A percentile compares a stretch with the other conserved stretches of the same genome.
Conservation (phyloP, 1,140 invertebrate genomes). For the Drosophila pachea region DNA sequence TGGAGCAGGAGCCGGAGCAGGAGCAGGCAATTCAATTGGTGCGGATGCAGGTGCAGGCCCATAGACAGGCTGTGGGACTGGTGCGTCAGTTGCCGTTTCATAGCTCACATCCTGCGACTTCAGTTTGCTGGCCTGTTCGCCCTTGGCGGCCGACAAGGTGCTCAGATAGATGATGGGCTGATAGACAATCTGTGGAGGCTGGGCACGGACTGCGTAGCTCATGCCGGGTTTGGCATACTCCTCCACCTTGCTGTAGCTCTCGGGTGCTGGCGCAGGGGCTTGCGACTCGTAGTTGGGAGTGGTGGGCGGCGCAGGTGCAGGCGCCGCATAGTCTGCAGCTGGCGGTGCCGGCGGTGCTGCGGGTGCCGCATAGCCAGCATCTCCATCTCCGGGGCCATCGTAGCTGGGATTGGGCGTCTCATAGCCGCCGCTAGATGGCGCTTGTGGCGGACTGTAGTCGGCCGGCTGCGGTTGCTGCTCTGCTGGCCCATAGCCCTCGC, state of each 20-base stretch:
- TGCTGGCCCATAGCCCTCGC: conserved; percentile 9
- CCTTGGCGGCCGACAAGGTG: conserved; percentile 20
- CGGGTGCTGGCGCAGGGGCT: conserved; percentile 20
- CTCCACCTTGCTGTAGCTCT: conserved; percentile 34
- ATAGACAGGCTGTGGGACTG: conserved; percentile 19
- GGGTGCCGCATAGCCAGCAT: conserved; percentile 53
- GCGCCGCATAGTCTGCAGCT: conserved; percentile 16
- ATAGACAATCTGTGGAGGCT: conserved; percentile 60
- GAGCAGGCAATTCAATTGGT: conserved; percentile 8
- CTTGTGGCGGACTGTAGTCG: conserved; percentile 16
- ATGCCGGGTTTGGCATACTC: conserved; percentile 28
- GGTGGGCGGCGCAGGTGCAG: conserved; percentile 9
- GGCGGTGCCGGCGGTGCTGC: neutral
- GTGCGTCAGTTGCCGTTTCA: conserved; percentile 8
- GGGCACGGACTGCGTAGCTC: conserved; percentile 28
- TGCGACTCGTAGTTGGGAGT: conserved; percentile 5
- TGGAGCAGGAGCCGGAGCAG: conserved; percentile 7
- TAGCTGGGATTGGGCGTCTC: conserved; percentile 46
- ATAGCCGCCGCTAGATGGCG: conserved; percentile 18
- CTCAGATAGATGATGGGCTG: conserved; percentile 66
- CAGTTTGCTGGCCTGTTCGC: conserved; percentile 4
- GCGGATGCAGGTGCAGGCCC: conserved; percentile 6
- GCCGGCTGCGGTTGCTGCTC: conserved; percentile 12
- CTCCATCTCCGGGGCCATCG: conserved; percentile 57
- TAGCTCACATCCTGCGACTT: conserved; percentile 21